A percentile compares a stretch with the other conserved stretches of the same genome.
These are phyloP conservation scores for Phymanthus crucifer DNA, from an alignment of 92 coral and sea anemone species.

Conservation along the genomic window DNA sequence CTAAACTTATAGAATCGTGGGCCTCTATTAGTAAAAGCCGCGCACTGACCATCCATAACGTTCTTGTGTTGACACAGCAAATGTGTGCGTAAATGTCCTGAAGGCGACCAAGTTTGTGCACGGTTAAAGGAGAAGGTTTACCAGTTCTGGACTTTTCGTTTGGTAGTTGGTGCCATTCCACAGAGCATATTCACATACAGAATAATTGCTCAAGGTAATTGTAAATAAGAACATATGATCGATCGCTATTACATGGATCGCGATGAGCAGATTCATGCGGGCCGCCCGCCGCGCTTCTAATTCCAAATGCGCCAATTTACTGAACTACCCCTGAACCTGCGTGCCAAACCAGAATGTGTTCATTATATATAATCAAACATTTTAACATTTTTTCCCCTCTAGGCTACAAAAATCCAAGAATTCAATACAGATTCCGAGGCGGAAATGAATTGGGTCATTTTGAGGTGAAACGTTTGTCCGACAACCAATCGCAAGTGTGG, in stretches of 20 bases:
- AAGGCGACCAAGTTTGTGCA: constrained; percentile 49
- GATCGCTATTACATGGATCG: too few species aligned
- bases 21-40: too few species aligned
- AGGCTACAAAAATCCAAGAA: constrained; percentile 52
- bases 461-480: constrained; percentile 26
- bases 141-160: constrained; percentile 54
- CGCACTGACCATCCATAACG: background rate
- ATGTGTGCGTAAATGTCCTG: constrained; percentile 47
- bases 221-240: background rate
- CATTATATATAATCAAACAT: background rate
- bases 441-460: constrained; percentile 48
- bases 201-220: constrained; percentile 52
- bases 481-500: constrained; percentile 22
- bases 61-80: constrained; percentile 26
- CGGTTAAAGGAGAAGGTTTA: constrained; percentile 34
- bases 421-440: constrained; percentile 51
- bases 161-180: constrained; percentile 11
- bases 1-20: too few species aligned
- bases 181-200: constrained; percentile 54
- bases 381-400: background rate
- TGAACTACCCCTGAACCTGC: too few species aligned
- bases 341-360: background rate
- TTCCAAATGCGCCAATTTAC: too few species aligned
- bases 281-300: too few species aligned
- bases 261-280: too few species aligned